Percentiles rank a stretch among this genome's conserved stretches.
Conservation (phyloP, 2,888 invertebrate species). For the Megaustenia siamemsis region DNA sequence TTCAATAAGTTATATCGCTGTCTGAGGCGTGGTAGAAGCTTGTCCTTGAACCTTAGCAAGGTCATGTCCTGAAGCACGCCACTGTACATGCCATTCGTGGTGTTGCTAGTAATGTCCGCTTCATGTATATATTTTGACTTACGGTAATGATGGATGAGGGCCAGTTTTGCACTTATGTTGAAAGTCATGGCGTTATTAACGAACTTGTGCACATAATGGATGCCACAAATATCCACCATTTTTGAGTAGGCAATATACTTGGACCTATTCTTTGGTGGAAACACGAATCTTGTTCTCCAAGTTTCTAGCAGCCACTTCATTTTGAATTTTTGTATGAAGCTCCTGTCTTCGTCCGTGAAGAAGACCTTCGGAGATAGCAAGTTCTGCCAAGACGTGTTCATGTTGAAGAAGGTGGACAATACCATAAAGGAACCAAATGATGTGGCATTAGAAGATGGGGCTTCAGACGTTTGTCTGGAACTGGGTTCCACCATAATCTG, state of each 20-base stretch:
- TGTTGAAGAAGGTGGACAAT: slow-evolving; percentile 2
- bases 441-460: not conserved
- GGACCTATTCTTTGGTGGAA: not conserved
- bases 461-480: not conserved
- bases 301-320: not conserved
- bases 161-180: not conserved
- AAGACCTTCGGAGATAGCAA: not conserved
- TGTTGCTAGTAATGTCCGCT: no score
- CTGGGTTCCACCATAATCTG: not conserved
- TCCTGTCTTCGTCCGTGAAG: not conserved
- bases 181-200: not conserved
- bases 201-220: slow-evolving; percentile 1
- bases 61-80: not conserved
- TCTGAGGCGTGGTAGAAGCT: not conserved
- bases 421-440: not conserved
- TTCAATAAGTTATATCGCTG: not conserved
- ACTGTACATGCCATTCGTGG: not conserved
- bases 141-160: slow-evolving; percentile 11
- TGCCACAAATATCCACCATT: not conserved
- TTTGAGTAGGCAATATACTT: not conserved
- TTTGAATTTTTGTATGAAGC: not conserved
- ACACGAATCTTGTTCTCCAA: not conserved
- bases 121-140: not conserved
- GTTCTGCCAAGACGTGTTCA: not conserved
- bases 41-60: not conserved